A percentile compares a stretch with the other conserved stretches of the same genome.
Evolutionary conservation across 2,797 vertebrate genomes (phyloP).

Genomic region (Argya squamiceps): DNA sequence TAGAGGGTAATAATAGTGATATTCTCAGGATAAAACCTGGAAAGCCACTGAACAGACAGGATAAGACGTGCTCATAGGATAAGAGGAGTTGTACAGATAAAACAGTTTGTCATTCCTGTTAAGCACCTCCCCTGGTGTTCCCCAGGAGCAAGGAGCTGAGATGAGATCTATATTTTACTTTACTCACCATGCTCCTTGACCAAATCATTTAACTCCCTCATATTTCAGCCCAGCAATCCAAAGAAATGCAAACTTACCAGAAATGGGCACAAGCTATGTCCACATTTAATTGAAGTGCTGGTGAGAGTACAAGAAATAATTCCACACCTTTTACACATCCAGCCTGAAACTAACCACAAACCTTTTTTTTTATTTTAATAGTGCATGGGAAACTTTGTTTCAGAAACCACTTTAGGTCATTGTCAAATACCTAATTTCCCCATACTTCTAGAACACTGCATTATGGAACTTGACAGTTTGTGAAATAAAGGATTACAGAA

Average conservation of each 20-base stretch:
- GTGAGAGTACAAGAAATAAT: background rate
- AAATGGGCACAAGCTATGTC: background rate
- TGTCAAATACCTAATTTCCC: background rate
- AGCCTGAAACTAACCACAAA: background rate
- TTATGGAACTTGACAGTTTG: background rate
- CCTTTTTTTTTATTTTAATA: background rate
- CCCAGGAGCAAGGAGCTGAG: background rate
- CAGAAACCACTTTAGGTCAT: background rate
- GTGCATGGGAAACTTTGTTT: background rate
- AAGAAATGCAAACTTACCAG: background rate
- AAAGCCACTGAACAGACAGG: background rate
- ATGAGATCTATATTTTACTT: background rate
- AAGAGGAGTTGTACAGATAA: background rate
- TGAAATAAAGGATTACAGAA: background rate
- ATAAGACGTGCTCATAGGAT: background rate
- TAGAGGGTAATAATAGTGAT: background rate
- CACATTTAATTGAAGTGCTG: background rate
- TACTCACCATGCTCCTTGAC: background rate
- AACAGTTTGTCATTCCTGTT: background rate
- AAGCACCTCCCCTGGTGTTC: background rate
- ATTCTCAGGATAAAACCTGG: background rate
- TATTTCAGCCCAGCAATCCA: background rate
- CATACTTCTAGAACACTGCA: background rate
- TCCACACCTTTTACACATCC: background rate
- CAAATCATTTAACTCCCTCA: background rate